Evolutionary conservation across 1,140 invertebrate genomes (phyloP).

Genomic region (Gryon sp.): DNA sequence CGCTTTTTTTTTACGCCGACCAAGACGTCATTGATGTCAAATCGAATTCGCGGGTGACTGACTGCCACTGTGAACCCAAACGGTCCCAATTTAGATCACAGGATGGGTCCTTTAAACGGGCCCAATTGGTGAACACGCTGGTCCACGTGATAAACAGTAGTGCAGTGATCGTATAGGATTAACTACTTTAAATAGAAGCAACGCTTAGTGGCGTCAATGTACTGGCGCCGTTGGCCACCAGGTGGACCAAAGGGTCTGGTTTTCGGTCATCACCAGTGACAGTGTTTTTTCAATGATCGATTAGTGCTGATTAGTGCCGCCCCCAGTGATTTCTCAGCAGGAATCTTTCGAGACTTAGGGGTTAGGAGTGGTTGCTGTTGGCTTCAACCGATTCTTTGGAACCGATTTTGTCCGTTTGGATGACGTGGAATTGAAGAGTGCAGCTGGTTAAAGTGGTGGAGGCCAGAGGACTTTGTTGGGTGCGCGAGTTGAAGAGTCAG

Average conservation of each 20-base stretch:
- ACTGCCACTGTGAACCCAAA: slow-evolving; percentile 15
- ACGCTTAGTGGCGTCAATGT: slow-evolving; percentile 36
- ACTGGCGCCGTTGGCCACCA: slow-evolving; percentile 5
- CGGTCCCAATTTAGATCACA: slow-evolving; percentile 6
- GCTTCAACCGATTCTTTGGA: no score
- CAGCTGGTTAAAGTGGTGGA: slow-evolving; percentile 18
- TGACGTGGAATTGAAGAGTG: background rate
- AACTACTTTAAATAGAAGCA: slow-evolving; percentile 1
- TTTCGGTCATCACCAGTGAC: slow-evolving; percentile 13
- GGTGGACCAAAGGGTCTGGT: slow-evolving; percentile 3
- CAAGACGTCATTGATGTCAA: slow-evolving; percentile 6
- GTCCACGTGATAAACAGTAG: slow-evolving; percentile 32
- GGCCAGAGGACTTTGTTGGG: slow-evolving; percentile 17
- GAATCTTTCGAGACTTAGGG: no score
- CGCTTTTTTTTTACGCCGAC: slow-evolving; percentile 53
- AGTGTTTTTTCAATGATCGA: slow-evolving; percentile 9
- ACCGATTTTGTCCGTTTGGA: no score
- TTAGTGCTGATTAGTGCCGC: slow-evolving; percentile 26
- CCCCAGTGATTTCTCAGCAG: slow-evolving; percentile 5
- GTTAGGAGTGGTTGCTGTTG: no score
- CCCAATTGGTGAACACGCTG: slow-evolving; percentile 27
- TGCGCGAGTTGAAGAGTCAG: slow-evolving; percentile 45
- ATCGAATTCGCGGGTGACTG: slow-evolving; percentile 53
- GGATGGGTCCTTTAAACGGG: slow-evolving; percentile 33
- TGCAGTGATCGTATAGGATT: slow-evolving; percentile 30